Evolutionary conservation across 2,113 vertebrate genomes (phyloP).

Genomic region (Cercocebus atys): DNA sequence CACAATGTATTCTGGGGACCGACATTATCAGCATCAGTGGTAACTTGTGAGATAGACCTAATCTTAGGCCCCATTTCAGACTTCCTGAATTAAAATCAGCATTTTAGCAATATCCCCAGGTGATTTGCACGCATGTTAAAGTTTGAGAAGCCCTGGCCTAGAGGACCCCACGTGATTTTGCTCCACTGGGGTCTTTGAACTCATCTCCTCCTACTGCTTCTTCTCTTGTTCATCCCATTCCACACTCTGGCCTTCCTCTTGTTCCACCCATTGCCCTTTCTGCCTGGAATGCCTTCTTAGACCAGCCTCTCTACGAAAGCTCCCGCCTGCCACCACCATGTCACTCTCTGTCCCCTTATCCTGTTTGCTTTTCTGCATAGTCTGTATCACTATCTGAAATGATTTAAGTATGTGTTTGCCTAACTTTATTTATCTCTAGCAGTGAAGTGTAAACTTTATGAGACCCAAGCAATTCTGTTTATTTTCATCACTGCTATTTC

Average conservation of each 20-base stretch:
- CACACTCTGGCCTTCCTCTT: neutral
- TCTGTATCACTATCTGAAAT: neutral
- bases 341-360: neutral
- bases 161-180: neutral
- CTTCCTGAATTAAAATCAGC: neutral
- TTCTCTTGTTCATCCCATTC: neutral
- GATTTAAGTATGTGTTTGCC: neutral
- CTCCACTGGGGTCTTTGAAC: neutral
- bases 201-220: neutral
- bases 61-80: neutral
- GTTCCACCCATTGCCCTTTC: neutral
- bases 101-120: neutral
- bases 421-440: neutral
- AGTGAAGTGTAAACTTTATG: neutral
- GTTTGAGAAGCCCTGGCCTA: neutral
- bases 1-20: neutral
- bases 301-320: accelerated
- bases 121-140: neutral
- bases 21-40: neutral
- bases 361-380: neutral
- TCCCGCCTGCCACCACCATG: accelerated
- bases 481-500: neutral
- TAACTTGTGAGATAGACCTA: neutral
- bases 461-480: neutral
- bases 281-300: neutral